These are phyloP conservation scores for Brachystomella parvula DNA, from an alignment of 1,140 invertebrate species.

Conservation along the genomic window DNA sequence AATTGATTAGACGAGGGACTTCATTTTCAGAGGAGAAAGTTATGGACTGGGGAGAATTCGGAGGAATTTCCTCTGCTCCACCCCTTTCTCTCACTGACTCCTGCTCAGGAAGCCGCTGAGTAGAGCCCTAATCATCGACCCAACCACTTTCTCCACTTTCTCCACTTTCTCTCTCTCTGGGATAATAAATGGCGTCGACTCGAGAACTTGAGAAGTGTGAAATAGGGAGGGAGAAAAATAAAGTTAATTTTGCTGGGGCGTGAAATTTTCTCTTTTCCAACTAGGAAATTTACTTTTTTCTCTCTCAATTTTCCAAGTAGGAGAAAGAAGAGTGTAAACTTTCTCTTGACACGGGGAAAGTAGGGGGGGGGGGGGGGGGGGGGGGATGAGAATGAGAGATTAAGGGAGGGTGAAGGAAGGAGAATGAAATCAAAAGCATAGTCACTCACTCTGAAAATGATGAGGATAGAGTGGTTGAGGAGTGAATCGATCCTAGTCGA, in stretches of 20 bases:
- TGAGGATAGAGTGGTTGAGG: no score
- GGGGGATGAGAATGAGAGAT: constrained; percentile 21
- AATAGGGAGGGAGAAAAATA: constrained; percentile 32
- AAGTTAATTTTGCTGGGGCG: constrained; percentile 37
- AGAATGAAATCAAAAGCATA: background rate
- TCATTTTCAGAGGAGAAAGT: background rate
- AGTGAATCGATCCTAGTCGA: constrained; percentile 29
- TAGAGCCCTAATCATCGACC: no score
- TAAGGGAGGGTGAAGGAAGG: constrained; percentile 29
- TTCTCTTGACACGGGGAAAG: background rate
- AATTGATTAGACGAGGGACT: background rate
- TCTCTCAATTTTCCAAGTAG: no score
- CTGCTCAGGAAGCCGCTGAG: no score
- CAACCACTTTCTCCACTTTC: no score
- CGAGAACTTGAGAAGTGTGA: constrained; percentile 37
- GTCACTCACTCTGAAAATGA: constrained; percentile 24
- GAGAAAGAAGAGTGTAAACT: background rate
- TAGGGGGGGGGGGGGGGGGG: background rate
- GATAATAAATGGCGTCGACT: constrained; percentile 36
- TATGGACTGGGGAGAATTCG: background rate
- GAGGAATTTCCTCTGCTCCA: no score
- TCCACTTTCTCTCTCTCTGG: no score
- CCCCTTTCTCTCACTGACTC: no score
- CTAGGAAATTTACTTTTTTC: no score
- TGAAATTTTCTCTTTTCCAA: no score